A percentile compares a stretch with the other conserved stretches of the same genome.
phyloP scores from a whole-genome alignment of 2,888 invertebrate genomes.

The Rapana venosa region DNA sequence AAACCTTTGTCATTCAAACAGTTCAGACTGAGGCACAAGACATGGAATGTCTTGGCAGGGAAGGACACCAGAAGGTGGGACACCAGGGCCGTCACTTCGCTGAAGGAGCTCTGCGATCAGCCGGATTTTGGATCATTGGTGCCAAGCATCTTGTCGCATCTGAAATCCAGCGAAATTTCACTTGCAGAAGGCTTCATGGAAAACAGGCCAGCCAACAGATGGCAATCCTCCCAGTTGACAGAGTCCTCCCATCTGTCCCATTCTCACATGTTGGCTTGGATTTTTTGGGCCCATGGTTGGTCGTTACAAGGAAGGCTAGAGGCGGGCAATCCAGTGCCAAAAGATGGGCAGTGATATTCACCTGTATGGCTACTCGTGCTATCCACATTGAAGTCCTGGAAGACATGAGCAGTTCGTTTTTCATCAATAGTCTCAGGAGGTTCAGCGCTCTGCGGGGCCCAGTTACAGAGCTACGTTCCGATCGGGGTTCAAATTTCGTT shows the following conservation, averaged over 20 bases:
- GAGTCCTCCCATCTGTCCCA: conserved; percentile 49
- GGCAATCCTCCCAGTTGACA: conserved; percentile 51
- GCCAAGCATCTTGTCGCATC: conserved; percentile 46
- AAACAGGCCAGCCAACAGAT: conserved; percentile 48
- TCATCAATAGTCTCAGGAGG: conserved; percentile 54
- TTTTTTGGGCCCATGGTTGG: conserved; percentile 53
- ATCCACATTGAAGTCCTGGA: conserved; percentile 58
- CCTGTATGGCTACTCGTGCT: conserved; percentile 52
- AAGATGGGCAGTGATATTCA: conserved; percentile 54
- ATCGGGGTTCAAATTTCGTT: conserved; percentile 54
- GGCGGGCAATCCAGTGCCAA: conserved; percentile 51
- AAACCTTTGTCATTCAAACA: conserved; percentile 79
- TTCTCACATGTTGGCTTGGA: conserved; percentile 53
- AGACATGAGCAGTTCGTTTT: conserved; percentile 53
- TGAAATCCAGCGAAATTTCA: conserved; percentile 47
- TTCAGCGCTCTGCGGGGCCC: conserved; percentile 51
- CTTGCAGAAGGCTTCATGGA: conserved; percentile 48
- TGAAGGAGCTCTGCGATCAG: conserved; percentile 49
- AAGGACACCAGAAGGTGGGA: conserved; percentile 43
- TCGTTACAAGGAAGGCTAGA: conserved; percentile 50
- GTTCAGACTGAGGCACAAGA: conserved; percentile 12
- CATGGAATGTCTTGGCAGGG: background rate
- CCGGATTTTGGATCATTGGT: conserved; percentile 54
- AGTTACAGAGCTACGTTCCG: conserved; percentile 49
- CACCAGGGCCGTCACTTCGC: conserved; percentile 56